Evolutionary conservation across 2,113 vertebrate species (phyloP).

Genomic region (Ariopsis seemanni): DNA sequence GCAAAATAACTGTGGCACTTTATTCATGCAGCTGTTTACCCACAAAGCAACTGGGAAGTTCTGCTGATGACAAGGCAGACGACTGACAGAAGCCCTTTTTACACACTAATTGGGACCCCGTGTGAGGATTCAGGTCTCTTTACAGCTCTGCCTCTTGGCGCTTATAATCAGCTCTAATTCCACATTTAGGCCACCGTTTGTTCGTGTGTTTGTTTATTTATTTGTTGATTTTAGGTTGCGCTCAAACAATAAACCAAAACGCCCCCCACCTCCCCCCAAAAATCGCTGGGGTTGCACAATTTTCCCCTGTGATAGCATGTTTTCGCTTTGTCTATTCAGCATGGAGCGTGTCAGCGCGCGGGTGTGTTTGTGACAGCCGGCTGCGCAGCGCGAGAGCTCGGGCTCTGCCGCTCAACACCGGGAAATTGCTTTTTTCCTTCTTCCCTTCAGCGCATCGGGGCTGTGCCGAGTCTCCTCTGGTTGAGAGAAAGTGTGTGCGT

Average conservation of each 20-base stretch:
- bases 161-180: constrained; percentile 40
- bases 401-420: constrained; percentile 51
- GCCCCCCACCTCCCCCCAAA: constrained; percentile 32
- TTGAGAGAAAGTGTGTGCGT: constrained; percentile 28
- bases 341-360: constrained; percentile 67
- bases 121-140: constrained; percentile 34
- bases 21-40: constrained; percentile 4
- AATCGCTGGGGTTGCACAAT: constrained; percentile 72
- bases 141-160: background rate
- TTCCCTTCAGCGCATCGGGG: constrained; percentile 49
- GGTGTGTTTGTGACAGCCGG: constrained; percentile 57
- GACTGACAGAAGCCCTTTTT: constrained; percentile 54
- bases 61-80: constrained; percentile 27
- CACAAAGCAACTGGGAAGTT: constrained; percentile 26
- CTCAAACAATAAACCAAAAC: constrained; percentile 57
- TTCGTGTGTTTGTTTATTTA: constrained; percentile 73
- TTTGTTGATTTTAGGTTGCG: constrained; percentile 68
- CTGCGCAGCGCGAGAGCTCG: constrained; percentile 64
- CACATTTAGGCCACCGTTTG: constrained; percentile 54
- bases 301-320: constrained; percentile 77
- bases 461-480: constrained; percentile 26
- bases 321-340: constrained; percentile 77
- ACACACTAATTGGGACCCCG: constrained; percentile 51
- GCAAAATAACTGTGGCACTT: background rate
- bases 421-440: constrained; percentile 76